Percentiles rank a stretch among this genome's conserved stretches.
Conservation (phyloP, 2,113 vertebrate genomes). For the Corythaixoides concolor region DNA sequence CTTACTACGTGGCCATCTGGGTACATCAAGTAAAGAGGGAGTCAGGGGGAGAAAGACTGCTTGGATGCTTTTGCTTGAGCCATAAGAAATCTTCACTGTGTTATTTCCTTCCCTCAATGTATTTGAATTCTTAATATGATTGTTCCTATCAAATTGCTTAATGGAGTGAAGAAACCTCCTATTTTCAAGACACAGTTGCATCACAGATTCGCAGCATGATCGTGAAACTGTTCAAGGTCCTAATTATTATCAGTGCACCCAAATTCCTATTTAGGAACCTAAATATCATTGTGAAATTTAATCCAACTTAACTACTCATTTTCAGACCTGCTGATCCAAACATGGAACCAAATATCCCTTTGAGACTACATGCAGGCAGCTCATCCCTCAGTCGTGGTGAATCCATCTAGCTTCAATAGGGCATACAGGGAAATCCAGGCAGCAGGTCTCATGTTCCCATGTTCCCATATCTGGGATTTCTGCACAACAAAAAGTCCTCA, state of each 20-base stretch:
- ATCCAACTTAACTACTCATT: not conserved
- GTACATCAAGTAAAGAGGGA: not conserved
- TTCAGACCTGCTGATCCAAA: not conserved
- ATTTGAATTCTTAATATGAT: not conserved
- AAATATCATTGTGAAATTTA: not conserved
- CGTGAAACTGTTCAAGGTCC: not conserved
- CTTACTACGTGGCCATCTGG: not conserved
- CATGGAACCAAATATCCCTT: not conserved
- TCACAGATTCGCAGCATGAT: not conserved
- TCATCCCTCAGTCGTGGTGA: accelerated
- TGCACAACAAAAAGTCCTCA: not conserved
- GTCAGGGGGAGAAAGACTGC: not conserved
- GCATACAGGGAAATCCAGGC: not conserved
- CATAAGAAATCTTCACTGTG: not conserved
- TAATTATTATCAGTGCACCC: not conserved
- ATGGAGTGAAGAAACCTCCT: not conserved
- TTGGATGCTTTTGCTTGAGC: not conserved
- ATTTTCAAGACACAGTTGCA: not conserved
- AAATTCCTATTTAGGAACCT: not conserved
- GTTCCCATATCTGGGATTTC: not conserved
- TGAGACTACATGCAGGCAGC: not conserved
- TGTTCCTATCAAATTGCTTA: not conserved
- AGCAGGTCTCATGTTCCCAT: not conserved
- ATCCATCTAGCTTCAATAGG: not conserved
- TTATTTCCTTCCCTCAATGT: not conserved